Percentiles rank a stretch among this genome's conserved stretches.
Conservation (phyloP, 2,797 vertebrate genomes). For the Phrynocephalus guinanensis region DNA sequence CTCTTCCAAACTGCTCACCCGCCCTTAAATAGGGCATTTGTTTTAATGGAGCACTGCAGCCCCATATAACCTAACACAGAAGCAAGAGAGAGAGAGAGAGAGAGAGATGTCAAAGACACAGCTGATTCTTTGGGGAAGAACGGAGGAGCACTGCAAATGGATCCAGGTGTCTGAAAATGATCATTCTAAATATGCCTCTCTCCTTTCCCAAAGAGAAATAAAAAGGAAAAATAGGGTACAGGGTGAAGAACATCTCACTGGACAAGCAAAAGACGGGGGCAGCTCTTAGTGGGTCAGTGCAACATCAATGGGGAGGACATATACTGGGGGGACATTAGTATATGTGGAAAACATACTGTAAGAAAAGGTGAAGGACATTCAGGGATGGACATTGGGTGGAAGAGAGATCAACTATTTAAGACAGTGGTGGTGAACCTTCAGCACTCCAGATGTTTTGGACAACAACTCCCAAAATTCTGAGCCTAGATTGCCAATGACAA, state of each 20-base stretch:
- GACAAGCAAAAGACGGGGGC: background rate
- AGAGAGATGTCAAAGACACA: slow-evolving; percentile 5
- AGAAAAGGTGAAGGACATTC: too few species aligned
- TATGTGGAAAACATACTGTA: too few species aligned
- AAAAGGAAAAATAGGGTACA: background rate
- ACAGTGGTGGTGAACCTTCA: too few species aligned
- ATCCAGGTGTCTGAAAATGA: background rate
- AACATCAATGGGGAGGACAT: too few species aligned
- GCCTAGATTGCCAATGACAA: too few species aligned
- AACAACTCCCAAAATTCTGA: too few species aligned
- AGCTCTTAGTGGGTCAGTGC: background rate
- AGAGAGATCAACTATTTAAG: too few species aligned
- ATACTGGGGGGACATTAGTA: too few species aligned
- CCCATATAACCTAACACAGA: slow-evolving; percentile 13
- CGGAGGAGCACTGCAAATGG: background rate
- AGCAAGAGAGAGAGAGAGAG: background rate
- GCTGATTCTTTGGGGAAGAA: slow-evolving; percentile 7
- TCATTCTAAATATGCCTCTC: background rate
- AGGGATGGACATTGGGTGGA: too few species aligned
- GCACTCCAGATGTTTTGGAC: too few species aligned
- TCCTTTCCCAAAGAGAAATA: background rate
- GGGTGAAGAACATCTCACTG: too few species aligned
- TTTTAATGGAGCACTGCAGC: slow-evolving; percentile 43
- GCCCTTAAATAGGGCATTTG: slow-evolving; percentile 19
- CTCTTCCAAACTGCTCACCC: slow-evolving; percentile 21